A percentile compares a stretch with the other conserved stretches of the same genome.
These are phyloP conservation scores for Spialia ferax DNA, from an alignment of 2,888 invertebrate species.

Conservation along the genomic window DNA sequence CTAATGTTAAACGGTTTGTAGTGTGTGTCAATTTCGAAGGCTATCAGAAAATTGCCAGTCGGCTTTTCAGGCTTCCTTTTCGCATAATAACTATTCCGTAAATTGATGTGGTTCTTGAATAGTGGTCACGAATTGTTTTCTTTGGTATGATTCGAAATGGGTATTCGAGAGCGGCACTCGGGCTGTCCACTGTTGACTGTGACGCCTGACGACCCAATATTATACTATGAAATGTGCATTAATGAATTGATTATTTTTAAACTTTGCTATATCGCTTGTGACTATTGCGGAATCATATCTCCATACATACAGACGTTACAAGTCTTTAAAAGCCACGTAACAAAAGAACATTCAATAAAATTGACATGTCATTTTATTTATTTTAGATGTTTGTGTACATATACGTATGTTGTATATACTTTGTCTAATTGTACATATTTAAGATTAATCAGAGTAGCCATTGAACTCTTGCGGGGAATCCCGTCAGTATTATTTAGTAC, in stretches of 20 bases:
- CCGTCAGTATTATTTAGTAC: constrained; percentile 80
- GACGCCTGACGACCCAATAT: neutral
- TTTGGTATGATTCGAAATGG: neutral
- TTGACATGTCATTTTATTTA: constrained; percentile 82
- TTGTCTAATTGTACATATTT: constrained; percentile 72
- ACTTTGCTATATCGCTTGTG: constrained; percentile 8
- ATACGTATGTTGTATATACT: constrained; percentile 78
- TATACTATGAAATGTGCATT: constrained; percentile 9
- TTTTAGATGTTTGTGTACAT: constrained; percentile 80
- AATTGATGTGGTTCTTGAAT: constrained; percentile 17
- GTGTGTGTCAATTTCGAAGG: constrained; percentile 84
- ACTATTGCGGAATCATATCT: constrained; percentile 40
- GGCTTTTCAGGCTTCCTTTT: constrained; percentile 45
- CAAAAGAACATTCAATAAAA: constrained; percentile 77
- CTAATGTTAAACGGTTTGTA: constrained; percentile 81
- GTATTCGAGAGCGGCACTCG: constrained; percentile 1
- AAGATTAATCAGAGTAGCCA: constrained; percentile 63
- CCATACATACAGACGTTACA: constrained; percentile 55
- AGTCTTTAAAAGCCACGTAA: constrained; percentile 71
- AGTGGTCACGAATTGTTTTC: constrained; percentile 12
- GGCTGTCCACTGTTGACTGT: neutral
- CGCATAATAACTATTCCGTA: constrained; percentile 23
- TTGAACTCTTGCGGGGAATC: constrained; percentile 58
- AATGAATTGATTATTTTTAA: constrained; percentile 14
- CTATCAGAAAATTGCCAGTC: constrained; percentile 76